phyloP scores from a whole-genome alignment of 1,140 invertebrate species.

The Phenacoccus solenopsis region DNA sequence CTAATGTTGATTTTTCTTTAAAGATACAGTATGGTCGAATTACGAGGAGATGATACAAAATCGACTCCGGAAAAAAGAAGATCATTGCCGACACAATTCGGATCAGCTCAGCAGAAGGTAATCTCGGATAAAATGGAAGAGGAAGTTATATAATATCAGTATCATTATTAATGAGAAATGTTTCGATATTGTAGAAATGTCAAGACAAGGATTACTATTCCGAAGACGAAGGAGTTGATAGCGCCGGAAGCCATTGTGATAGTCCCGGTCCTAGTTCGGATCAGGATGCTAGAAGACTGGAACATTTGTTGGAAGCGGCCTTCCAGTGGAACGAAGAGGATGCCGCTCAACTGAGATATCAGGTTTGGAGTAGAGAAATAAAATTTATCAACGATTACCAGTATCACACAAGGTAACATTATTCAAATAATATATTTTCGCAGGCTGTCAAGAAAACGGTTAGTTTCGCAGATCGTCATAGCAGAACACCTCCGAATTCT shows the following conservation, averaged over 20 bases:
- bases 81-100: slow-evolving; percentile 20
- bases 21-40: slow-evolving; percentile 21
- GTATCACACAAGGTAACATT: not conserved
- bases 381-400: not conserved
- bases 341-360: not conserved
- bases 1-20: too few relatives aligned
- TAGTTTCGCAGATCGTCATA: not conserved
- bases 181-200: not conserved
- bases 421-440: not conserved
- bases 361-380: not conserved
- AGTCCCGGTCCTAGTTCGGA: slow-evolving; percentile 21
- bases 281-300: slow-evolving; percentile 21
- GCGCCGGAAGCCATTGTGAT: slow-evolving; percentile 22
- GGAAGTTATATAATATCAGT: too few relatives aligned
- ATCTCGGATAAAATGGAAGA: too few relatives aligned
- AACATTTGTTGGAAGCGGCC: slow-evolving; percentile 13
- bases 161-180: too few relatives aligned
- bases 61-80: slow-evolving; percentile 17
- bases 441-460: slow-evolving; percentile 6
- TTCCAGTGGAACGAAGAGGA: slow-evolving; percentile 8
- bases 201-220: slow-evolving; percentile 9
- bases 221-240: slow-evolving; percentile 22
- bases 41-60: slow-evolving; percentile 16
- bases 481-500: not conserved
- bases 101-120: not conserved